Evolutionary conservation across 2,113 vertebrate species (phyloP).

Genomic region (Perca schrenkii): DNA sequence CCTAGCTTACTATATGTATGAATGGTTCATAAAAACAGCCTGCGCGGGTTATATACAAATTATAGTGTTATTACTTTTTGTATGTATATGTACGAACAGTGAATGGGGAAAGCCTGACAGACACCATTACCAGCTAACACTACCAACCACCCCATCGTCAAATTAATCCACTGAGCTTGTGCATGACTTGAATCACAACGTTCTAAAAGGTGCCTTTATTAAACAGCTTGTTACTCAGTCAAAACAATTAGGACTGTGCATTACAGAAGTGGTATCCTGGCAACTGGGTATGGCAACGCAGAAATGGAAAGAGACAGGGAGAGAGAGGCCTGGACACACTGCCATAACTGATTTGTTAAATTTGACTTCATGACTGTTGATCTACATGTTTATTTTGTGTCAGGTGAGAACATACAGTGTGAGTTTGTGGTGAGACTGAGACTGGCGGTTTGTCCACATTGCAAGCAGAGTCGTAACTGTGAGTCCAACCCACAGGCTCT

Average conservation of each 20-base stretch:
- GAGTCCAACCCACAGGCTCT: constrained; percentile 63
- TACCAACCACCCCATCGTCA: constrained; percentile 19
- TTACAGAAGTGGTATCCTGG: constrained; percentile 73
- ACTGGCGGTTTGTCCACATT: constrained; percentile 52
- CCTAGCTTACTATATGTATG: too few species aligned
- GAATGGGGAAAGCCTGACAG: neutral
- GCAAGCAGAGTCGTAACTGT: constrained; percentile 62
- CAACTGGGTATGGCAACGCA: constrained; percentile 61
- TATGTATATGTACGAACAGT: too few species aligned
- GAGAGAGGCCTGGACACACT: constrained; percentile 28
- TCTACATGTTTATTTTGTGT: constrained; percentile 42
- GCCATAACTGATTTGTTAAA: constrained; percentile 67
- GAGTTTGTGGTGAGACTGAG: constrained; percentile 36
- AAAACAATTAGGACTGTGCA: constrained; percentile 76
- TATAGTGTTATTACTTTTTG: too few species aligned
- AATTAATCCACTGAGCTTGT: constrained; percentile 60
- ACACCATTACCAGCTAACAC: constrained; percentile 8
- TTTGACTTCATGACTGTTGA: constrained; percentile 66
- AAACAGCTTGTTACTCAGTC: constrained; percentile 77
- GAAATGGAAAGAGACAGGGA: constrained; percentile 56
- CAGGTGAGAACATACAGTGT: neutral
- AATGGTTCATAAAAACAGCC: too few species aligned
- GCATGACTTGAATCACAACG: constrained; percentile 75
- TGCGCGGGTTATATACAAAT: too few species aligned
- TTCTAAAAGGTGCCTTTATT: constrained; percentile 74